A percentile compares a stretch with the other conserved stretches of the same genome.
Conservation (phyloP, 1,140 invertebrate genomes). For the Myzus persicae region DNA sequence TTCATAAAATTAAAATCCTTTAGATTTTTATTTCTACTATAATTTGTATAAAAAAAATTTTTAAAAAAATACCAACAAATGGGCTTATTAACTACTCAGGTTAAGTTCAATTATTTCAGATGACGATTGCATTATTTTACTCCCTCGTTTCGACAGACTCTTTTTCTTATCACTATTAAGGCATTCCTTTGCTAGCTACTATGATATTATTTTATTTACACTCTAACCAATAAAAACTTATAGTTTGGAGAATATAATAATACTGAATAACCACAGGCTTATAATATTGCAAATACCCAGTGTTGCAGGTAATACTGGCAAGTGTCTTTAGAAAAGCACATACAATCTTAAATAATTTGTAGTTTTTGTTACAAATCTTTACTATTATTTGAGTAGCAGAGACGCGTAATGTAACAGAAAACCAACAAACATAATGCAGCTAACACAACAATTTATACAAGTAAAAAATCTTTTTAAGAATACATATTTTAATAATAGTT, state of each 20-base stretch:
- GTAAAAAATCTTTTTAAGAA: not conserved
- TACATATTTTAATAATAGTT: not conserved
- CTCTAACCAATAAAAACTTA: not conserved
- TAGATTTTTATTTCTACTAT: no score
- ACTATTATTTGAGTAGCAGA: not conserved
- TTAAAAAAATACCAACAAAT: no score
- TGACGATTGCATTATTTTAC: not conserved
- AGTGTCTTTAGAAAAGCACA: not conserved
- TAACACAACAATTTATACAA: not conserved
- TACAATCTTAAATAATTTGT: not conserved
- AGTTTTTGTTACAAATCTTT: not conserved
- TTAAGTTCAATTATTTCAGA: no score
- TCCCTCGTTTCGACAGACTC: not conserved
- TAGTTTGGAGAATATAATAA: not conserved
- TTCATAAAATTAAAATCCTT: no score
- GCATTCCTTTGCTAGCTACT: not conserved
- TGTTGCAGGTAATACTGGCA: not conserved
- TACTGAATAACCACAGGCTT: not conserved
- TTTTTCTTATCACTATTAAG: not conserved
- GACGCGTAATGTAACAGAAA: not conserved
- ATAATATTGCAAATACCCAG: not conserved
- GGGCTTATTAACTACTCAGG: no score
- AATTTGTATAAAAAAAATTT: no score
- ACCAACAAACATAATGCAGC: not conserved
- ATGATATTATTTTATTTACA: not conserved